Base-by-base conservation (phyloP, 2,113 vertebrate species). In the Odontophorus gujanensis region DNA sequence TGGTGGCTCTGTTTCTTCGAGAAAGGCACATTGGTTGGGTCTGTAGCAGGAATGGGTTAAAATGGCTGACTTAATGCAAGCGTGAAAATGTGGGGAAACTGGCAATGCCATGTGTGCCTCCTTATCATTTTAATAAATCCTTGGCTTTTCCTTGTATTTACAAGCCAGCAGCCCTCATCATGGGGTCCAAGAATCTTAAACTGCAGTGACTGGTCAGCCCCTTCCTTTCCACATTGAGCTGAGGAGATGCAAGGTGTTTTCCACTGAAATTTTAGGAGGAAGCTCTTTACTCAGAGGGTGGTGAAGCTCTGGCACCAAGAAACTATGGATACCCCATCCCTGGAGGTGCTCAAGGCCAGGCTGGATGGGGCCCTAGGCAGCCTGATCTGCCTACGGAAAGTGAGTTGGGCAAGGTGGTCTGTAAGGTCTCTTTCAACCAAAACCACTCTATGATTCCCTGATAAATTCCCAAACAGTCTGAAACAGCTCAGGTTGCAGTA, bases 401-500 rank as follows among this genome's bases (percentile, higher is more conserved):
- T 51, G 13, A 18, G 30, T 32, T 32, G 53, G 53, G 18, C 28
- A 32, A 19, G 17, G 17, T 30, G 53, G 30, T 17, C 53, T 30
- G 17, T 57, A 57, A 57, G 53, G 53, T 57, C 17, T 30, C 17
- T 57, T 57, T 30, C 53, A 32, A 57, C 53, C 6, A 2, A 57
- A 32, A 32, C 53, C 53, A 18, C 32, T 32, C 53, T 57, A 18
- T 6, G 10, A 32, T 57, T 57, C 53, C 28, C 28, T 32, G 53
- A 19, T 32, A 32, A 32, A 91, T 76, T 85, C 40, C 75, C 40
- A n/a, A 79, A 65, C 8, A 76, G 13, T 28, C 26, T 40, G 67
- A 57, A 94, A 79, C 45, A n/a, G 45, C 30, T 83, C 51, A 78
- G 21, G 18, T 58, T 73, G 43, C 75, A 72, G 42, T 86, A 74